Evolutionary conservation across 92 coral and sea anemone genomes (phyloP).

Genomic region (Bergia puertoricense): DNA sequence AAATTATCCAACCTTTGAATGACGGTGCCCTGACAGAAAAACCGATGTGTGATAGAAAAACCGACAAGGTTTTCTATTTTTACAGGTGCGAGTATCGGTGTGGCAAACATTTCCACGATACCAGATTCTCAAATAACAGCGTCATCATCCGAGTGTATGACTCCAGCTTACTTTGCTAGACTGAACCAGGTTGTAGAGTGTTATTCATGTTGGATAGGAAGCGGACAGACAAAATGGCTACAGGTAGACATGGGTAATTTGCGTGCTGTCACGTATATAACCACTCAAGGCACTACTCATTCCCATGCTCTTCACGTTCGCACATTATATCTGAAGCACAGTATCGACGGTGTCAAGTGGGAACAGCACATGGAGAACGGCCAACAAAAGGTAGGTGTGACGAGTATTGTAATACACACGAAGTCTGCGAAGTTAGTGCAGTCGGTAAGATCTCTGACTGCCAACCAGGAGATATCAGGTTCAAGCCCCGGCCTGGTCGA

Average conservation of each 20-base stretch:
- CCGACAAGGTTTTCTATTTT: too few species aligned
- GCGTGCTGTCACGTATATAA: background rate
- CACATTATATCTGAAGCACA: background rate
- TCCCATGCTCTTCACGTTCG: background rate
- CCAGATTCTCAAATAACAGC: background rate
- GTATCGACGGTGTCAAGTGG: background rate
- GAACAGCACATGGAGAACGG: background rate
- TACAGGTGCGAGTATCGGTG: background rate
- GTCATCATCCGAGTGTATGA: background rate
- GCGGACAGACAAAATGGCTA: background rate
- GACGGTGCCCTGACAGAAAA: too few species aligned
- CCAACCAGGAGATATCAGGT: too few species aligned
- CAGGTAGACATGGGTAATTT: background rate
- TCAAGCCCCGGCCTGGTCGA: too few species aligned
- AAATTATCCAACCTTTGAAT: too few species aligned
- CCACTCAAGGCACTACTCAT: background rate
- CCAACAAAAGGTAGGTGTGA: background rate
- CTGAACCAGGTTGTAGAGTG: background rate
- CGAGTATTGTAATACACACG: too few species aligned
- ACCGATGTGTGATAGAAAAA: too few species aligned
- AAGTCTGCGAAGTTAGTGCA: too few species aligned
- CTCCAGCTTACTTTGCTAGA: background rate
- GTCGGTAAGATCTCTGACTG: too few species aligned
- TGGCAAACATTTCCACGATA: background rate
- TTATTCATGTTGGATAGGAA: background rate